Evolutionary conservation across 2,797 vertebrate genomes (phyloP).

Genomic region (Acanthiza pusilla): DNA sequence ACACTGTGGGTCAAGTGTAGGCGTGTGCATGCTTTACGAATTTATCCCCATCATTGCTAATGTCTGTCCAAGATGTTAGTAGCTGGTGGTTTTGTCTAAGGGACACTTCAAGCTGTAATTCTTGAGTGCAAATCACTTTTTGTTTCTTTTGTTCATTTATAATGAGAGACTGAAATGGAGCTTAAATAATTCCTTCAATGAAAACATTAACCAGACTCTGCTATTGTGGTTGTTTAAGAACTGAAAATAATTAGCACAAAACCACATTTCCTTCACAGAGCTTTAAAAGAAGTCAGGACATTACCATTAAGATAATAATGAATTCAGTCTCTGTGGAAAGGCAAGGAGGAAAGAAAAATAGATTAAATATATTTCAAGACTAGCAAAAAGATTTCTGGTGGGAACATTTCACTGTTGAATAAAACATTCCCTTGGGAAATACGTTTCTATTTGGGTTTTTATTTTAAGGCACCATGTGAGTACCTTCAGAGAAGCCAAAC

Average conservation of each 20-base stretch:
- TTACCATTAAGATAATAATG: slow-evolving; percentile 63
- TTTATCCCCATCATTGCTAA: slow-evolving; percentile 57
- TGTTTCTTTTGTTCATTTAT: slow-evolving; percentile 73
- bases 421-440: slow-evolving; percentile 66
- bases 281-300: slow-evolving; percentile 66
- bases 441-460: slow-evolving; percentile 40
- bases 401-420: slow-evolving; percentile 68
- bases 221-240: slow-evolving; percentile 72
- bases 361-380: slow-evolving; percentile 72
- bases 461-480: slow-evolving; percentile 47
- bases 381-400: slow-evolving; percentile 67
- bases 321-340: slow-evolving; percentile 66
- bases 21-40: slow-evolving; percentile 76
- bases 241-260: slow-evolving; percentile 76
- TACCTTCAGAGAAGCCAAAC: background rate
- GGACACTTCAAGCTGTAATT: slow-evolving; percentile 74
- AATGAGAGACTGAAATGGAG: slow-evolving; percentile 74
- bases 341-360: slow-evolving; percentile 15
- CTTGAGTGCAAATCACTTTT: slow-evolving; percentile 72
- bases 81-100: slow-evolving; percentile 65
- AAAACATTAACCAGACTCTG: slow-evolving; percentile 71
- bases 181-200: slow-evolving; percentile 76
- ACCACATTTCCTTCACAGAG: slow-evolving; percentile 67
- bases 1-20: slow-evolving; percentile 74
- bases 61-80: slow-evolving; percentile 59